A percentile compares a stretch with the other conserved stretches of the same genome.
Evolutionary conservation across 1,140 invertebrate species (phyloP).

Genomic region (Drosophila micromelanica): DNA sequence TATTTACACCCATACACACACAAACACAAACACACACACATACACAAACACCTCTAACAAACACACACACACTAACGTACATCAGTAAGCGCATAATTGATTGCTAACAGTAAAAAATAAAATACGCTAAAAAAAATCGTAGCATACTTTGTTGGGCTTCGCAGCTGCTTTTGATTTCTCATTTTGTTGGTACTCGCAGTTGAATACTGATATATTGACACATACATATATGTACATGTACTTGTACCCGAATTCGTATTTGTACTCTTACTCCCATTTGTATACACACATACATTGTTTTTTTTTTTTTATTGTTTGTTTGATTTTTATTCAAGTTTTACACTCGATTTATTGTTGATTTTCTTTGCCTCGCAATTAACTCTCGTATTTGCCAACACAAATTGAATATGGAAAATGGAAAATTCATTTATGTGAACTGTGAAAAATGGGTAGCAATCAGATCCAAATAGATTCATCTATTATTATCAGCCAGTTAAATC

Average conservation of each 20-base stretch:
- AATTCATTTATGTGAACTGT: background rate
- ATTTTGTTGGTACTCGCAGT: conserved; percentile 24
- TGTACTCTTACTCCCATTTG: conserved; percentile 7
- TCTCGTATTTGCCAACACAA: conserved; percentile 12
- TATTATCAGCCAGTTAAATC: conserved; percentile 31
- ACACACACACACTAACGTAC: conserved; percentile 26
- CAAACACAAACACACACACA: conserved; percentile 14
- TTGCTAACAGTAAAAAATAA: conserved; percentile 32
- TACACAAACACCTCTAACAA: too few relatives aligned
- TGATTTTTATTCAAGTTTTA: background rate
- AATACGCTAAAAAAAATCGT: conserved; percentile 32
- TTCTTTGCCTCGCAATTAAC: conserved; percentile 14
- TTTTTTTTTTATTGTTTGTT: background rate
- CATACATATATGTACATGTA: conserved; percentile 6
- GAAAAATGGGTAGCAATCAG: background rate
- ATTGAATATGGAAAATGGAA: conserved; percentile 1
- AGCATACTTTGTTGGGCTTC: conserved; percentile 80
- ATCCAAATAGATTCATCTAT: conserved; percentile 10
- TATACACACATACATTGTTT: conserved; percentile 8
- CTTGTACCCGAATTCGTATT: conserved; percentile 4
- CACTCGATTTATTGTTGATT: background rate
- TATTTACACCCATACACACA: conserved; percentile 19
- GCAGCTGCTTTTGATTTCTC: conserved; percentile 46
- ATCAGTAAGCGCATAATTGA: conserved; percentile 50
- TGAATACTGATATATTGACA: conserved; percentile 31